Evolutionary conservation across 2,797 vertebrate species (phyloP), one percentile per base, ranked within the genome.

Genomic region (Pangasius macronema): DNA sequence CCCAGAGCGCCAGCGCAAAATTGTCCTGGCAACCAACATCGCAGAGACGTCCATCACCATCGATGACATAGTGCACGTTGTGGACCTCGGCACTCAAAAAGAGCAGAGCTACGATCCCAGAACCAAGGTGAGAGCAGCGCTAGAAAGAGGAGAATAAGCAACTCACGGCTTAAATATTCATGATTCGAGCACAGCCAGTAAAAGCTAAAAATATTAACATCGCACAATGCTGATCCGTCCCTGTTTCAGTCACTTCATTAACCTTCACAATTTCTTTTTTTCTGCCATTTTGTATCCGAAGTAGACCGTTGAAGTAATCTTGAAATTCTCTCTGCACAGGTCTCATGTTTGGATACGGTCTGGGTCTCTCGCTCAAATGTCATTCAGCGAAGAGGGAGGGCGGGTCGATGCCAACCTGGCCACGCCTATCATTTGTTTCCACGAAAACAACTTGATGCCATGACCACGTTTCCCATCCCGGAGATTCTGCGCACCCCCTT

Each of bases 41-140:
- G 98, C 98, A 0, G 98, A 99, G 94, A 99, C 98, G 1, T 99
- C 98, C 82, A 96, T 99, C 94, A 99, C 98, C 18, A 97, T 99
- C 83, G 97, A 99, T 0, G 98, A 99, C 92, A 97, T 99, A 0
- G 98, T 99, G 49, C 97, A 99, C 0, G 98, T 99, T 82, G 97
- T 99, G 89, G 97, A 99, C 92, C 93, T 95, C 0, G 98, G 98
- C 82, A 96, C 95, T 49, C 98, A 99, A 88, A 99, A 99, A 90
- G 97, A 99, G 93, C 97, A 98, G 73, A 96, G 95, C 92, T 99
- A 99, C 0, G 98, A 99, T 91, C 94, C 97, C 0, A 95, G 94
- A 88, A 99, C 98, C 59, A 99, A 99, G 96, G 98, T 99, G 85
- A 46, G 68, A 42, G 6, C 30, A n/a, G 18, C 14, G 24, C 10